Conservation (phyloP, 2,113 vertebrate genomes). For the Chaetops frenatus region DNA sequence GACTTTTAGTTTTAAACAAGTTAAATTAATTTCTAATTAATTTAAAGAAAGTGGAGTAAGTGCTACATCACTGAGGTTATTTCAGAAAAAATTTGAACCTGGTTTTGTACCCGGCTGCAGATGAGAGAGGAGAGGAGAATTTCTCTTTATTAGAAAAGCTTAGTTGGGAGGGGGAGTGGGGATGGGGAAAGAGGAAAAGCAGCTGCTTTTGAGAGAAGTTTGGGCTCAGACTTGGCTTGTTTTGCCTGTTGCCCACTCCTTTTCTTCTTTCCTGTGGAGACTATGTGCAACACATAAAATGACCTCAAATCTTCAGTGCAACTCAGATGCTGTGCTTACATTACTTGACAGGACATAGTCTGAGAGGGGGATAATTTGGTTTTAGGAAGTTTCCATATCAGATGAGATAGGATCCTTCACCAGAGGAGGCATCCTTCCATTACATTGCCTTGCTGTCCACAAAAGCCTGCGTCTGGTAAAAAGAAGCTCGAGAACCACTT, state of each 20-base stretch:
- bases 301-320: neutral
- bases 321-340: neutral
- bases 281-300: neutral
- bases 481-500: neutral
- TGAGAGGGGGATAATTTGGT: neutral
- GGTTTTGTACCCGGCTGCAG: neutral
- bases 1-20: neutral
- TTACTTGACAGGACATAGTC: neutral
- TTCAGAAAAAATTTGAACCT: neutral
- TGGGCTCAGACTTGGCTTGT: neutral
- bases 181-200: neutral
- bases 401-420: neutral
- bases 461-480: neutral
- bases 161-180: neutral
- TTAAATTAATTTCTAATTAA: neutral
- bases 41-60: neutral
- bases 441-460: neutral
- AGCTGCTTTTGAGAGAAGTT: neutral
- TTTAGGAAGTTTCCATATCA: neutral
- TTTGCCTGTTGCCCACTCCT: neutral
- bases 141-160: neutral
- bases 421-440: neutral
- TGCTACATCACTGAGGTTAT: neutral
- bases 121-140: neutral
- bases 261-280: neutral